Percentiles rank a stretch among this genome's conserved stretches.
These are phyloP conservation scores for Bursaphelenchus okinawaensis DNA, from an alignment of 2,888 invertebrate species.

Conservation along the genomic window DNA sequence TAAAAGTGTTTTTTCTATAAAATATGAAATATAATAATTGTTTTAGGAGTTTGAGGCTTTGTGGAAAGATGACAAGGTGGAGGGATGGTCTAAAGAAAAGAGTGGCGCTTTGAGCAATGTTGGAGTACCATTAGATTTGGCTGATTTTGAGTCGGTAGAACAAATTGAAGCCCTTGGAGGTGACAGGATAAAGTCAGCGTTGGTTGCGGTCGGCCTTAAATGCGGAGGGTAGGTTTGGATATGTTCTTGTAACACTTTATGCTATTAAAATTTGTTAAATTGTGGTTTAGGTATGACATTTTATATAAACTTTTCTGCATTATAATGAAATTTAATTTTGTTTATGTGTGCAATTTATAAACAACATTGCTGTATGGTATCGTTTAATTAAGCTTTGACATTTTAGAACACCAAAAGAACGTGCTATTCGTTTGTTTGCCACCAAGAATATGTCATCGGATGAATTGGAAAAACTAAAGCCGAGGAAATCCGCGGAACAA, in stretches of 20 bases:
- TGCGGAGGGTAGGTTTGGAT: slow-evolving; percentile 74
- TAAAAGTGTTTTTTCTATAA: slow-evolving; percentile 8
- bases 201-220: slow-evolving; percentile 91
- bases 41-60: slow-evolving; percentile 68
- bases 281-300: not conserved
- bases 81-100: slow-evolving; percentile 75
- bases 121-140: slow-evolving; percentile 93
- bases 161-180: slow-evolving; percentile 92
- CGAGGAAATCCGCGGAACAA: slow-evolving; percentile 42
- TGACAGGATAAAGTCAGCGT: slow-evolving; percentile 90
- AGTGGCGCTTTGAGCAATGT: slow-evolving; percentile 79
- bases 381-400: not conserved
- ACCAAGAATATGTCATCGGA: slow-evolving; percentile 81
- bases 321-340: no score
- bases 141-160: slow-evolving; percentile 92
- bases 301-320: no score
- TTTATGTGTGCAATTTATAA: no score
- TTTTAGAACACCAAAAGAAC: slow-evolving; percentile 79
- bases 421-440: slow-evolving; percentile 88
- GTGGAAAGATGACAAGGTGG: slow-evolving; percentile 82
- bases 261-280: not conserved
- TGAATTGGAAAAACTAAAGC: slow-evolving; percentile 80
- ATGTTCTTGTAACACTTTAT: not conserved
- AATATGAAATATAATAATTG: slow-evolving; percentile 10
- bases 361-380: no score